phyloP scores from a whole-genome alignment of 2,113 vertebrate species.

The Pelecanoides urinatrix region DNA sequence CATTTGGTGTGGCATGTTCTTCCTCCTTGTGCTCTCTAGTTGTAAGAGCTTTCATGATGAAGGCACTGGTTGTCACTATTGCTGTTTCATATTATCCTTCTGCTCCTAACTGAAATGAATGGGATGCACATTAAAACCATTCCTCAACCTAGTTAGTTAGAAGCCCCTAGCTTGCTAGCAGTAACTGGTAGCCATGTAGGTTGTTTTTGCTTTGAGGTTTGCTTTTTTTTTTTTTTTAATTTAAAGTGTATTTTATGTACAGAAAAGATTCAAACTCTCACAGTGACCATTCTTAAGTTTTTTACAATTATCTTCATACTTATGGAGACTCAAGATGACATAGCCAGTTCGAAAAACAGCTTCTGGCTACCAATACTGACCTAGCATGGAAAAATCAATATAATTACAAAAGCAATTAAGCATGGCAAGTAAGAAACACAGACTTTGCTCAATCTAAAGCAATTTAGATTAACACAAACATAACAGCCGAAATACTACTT shows the following conservation, averaged over 20 bases:
- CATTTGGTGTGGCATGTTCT: conserved; percentile 4
- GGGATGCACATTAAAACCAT: conserved; percentile 15
- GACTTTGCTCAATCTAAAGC: not conserved
- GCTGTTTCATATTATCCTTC: conserved; percentile 10
- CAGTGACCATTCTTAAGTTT: not conserved
- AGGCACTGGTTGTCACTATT: not conserved
- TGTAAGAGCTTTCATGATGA: not conserved
- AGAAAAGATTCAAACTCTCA: not conserved
- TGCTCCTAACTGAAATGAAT: conserved; percentile 19
- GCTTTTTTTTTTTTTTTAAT: not conserved
- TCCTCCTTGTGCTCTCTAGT: not conserved
- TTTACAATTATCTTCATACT: conserved; percentile 6
- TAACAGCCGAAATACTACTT: not conserved
- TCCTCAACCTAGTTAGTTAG: not conserved
- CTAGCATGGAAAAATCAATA: conserved; percentile 39
- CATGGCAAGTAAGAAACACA: not conserved
- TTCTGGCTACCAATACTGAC: conserved; percentile 11
- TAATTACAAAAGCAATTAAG: conserved; percentile 34
- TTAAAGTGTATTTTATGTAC: not conserved
- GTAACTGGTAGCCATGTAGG: not conserved
- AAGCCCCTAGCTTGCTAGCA: not conserved
- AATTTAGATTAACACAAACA: conserved; percentile 18
- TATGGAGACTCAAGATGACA: not conserved
- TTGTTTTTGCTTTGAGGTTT: not conserved
- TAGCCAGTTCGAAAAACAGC: not conserved